Percentiles rank a stretch among this genome's conserved stretches.
These are phyloP conservation scores for Idaea straminata DNA, from an alignment of 2,888 invertebrate species.

Conservation along the genomic window DNA sequence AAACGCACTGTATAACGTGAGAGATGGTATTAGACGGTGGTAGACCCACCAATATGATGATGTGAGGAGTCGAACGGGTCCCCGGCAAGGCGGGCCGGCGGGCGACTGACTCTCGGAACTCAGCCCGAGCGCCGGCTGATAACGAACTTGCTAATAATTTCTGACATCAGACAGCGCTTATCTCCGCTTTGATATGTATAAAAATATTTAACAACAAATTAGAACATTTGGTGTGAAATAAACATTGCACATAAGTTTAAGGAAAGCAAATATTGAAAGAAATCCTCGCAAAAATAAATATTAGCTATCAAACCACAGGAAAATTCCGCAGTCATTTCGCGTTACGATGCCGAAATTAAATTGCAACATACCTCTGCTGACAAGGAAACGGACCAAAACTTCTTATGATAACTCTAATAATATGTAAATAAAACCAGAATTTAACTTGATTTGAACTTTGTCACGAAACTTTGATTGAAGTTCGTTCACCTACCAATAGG, in stretches of 20 bases:
- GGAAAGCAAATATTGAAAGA: not conserved
- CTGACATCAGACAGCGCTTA: conserved; percentile 32
- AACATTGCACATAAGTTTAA: not conserved
- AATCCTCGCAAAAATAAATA: not conserved
- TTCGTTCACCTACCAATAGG: not conserved
- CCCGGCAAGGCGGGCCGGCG: conserved; percentile 37
- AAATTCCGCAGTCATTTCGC: conserved; percentile 1
- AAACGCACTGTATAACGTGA: conserved; percentile 12
- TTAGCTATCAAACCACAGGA: not conserved
- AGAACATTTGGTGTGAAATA: not conserved
- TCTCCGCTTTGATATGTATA: conserved; percentile 30
- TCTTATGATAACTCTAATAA: not conserved
- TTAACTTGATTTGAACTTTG: not conserved
- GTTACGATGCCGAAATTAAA: not conserved
- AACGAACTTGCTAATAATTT: conserved; percentile 22
- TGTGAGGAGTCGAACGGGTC: conserved; percentile 20
- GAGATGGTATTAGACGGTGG: conserved; percentile 21
- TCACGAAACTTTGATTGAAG: not conserved
- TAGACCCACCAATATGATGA: conserved; percentile 3
- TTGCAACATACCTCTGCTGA: not conserved
- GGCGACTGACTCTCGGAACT: conserved; percentile 33
- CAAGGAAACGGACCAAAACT: not conserved
- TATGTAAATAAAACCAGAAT: not conserved
- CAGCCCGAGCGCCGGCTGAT: conserved; percentile 32
- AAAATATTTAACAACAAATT: conserved; percentile 11